Conservation (phyloP, 2,113 vertebrate species). For the Oncorhynchus mykiss region DNA sequence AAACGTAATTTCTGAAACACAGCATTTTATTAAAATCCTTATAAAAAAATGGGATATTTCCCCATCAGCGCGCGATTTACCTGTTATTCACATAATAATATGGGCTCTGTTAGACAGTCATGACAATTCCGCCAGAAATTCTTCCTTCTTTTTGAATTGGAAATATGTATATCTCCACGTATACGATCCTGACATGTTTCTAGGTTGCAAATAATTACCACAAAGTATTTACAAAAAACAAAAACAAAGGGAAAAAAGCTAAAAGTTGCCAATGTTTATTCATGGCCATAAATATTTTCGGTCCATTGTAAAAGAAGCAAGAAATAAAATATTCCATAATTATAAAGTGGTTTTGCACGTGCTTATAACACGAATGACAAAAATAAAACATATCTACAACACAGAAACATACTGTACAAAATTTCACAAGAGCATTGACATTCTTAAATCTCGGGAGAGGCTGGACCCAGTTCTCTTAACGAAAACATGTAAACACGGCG, state of each 20-base stretch:
- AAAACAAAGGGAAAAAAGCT: slow-evolving; percentile 69
- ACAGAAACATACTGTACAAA: slow-evolving; percentile 88
- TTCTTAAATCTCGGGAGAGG: slow-evolving; percentile 82
- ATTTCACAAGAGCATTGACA: slow-evolving; percentile 87
- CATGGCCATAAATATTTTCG: slow-evolving; percentile 85
- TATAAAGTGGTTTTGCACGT: slow-evolving; percentile 83
- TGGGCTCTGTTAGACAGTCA: slow-evolving; percentile 42
- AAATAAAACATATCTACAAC: slow-evolving; percentile 81
- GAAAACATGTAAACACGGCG: slow-evolving; percentile 94
- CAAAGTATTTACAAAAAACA: slow-evolving; percentile 72
- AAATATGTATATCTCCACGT: slow-evolving; percentile 67
- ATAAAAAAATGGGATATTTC: slow-evolving; percentile 72
- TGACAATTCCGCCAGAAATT: slow-evolving; percentile 33
- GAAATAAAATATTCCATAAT: slow-evolving; percentile 74
- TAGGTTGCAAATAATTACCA: slow-evolving; percentile 66
- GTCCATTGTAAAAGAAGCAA: slow-evolving; percentile 80
- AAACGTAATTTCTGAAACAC: slow-evolving; percentile 70
- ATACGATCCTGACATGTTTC: slow-evolving; percentile 53
- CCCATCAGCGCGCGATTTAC: slow-evolving; percentile 69
- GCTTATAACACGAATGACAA: slow-evolving; percentile 81
- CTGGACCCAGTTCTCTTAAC: slow-evolving; percentile 83
- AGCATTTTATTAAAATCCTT: slow-evolving; percentile 78
- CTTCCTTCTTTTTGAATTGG: slow-evolving; percentile 52
- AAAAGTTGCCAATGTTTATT: slow-evolving; percentile 80
- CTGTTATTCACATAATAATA: slow-evolving; percentile 52